A percentile compares a stretch with the other conserved stretches of the same genome.
phyloP scores from a whole-genome alignment of 2,797 vertebrate genomes.

The Acanthurus lineatus region DNA sequence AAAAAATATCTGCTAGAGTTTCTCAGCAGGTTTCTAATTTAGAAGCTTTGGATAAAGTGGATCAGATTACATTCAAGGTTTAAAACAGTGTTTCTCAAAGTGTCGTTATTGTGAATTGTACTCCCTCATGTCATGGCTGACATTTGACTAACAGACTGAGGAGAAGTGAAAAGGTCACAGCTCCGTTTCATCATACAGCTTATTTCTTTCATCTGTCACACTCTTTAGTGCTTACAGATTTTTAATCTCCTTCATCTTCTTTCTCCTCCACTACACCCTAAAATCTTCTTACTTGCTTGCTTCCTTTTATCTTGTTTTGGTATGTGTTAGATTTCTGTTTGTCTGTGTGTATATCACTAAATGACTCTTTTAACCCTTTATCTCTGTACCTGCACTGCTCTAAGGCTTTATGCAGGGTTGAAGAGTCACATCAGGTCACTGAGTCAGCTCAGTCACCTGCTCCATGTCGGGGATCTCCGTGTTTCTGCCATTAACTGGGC shows the following conservation, averaged over 20 bases:
- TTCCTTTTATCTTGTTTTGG: not conserved
- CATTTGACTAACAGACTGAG: conserved; percentile 38
- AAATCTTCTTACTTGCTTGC: not conserved
- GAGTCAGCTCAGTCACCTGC: conserved; percentile 29
- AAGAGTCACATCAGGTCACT: conserved; percentile 39
- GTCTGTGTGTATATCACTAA: not conserved
- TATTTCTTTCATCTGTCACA: conserved; percentile 17
- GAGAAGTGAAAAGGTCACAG: conserved; percentile 42
- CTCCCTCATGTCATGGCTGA: conserved; percentile 16
- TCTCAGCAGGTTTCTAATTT: not conserved
- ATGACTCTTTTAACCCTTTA: not conserved
- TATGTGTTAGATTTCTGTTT: conserved; percentile 8
- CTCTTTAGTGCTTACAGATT: not conserved
- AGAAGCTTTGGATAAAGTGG: not conserved
- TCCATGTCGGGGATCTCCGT: not conserved
- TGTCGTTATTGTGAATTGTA: conserved; percentile 17
- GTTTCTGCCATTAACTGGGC: conserved; percentile 13
- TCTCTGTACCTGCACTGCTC: not conserved
- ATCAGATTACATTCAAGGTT: conserved; percentile 5
- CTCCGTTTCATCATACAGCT: conserved; percentile 8
- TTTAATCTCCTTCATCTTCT: not conserved
- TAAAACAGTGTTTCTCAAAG: conserved; percentile 6
- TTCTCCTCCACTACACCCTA: not conserved
- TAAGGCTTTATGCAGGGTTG: conserved; percentile 5
- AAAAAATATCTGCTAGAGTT: not conserved